A percentile compares a stretch with the other conserved stretches of the same genome.
These are phyloP conservation scores for Pachypeltis micranthus DNA, from an alignment of 1,140 invertebrate genomes.

Conservation along the genomic window DNA sequence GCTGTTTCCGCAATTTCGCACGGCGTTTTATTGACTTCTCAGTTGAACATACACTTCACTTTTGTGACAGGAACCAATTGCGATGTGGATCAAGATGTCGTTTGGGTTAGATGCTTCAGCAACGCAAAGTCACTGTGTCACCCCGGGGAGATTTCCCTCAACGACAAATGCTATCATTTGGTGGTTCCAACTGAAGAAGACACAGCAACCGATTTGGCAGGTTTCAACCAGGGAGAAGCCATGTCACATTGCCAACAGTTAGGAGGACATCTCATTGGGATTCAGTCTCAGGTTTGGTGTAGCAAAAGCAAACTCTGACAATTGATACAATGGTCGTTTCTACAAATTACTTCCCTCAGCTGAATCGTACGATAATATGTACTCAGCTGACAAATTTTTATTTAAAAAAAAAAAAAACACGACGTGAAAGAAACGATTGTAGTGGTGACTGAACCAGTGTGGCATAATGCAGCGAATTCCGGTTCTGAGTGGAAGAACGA, in stretches of 20 bases:
- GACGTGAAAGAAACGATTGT: too few species aligned
- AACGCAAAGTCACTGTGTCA: constrained; percentile 39
- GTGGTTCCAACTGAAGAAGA: constrained; percentile 26
- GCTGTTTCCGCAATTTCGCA: too few species aligned
- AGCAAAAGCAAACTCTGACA: not conserved
- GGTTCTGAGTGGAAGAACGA: too few species aligned
- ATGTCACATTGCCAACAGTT: constrained; percentile 34
- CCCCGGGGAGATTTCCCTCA: constrained; percentile 37
- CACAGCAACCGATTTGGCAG: constrained; percentile 27
- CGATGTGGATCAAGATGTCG: constrained; percentile 34
- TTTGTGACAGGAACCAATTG: constrained; percentile 17
- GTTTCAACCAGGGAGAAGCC: constrained; percentile 39
- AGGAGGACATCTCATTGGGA: constrained; percentile 39
- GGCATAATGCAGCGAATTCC: too few species aligned
- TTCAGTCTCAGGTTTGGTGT: constrained; percentile 35
- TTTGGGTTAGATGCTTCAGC: constrained; percentile 37
- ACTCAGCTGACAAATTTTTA: too few species aligned
- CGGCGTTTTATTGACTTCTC: too few species aligned
- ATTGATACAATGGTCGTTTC: not conserved
- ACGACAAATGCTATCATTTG: constrained; percentile 30
- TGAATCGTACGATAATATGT: too few species aligned
- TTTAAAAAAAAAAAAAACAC: too few species aligned
- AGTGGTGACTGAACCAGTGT: too few species aligned
- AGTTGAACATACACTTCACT: not conserved
- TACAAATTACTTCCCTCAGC: too few species aligned